phyloP scores from a whole-genome alignment of 2,797 vertebrate species.

The Crenichthys baileyi region DNA sequence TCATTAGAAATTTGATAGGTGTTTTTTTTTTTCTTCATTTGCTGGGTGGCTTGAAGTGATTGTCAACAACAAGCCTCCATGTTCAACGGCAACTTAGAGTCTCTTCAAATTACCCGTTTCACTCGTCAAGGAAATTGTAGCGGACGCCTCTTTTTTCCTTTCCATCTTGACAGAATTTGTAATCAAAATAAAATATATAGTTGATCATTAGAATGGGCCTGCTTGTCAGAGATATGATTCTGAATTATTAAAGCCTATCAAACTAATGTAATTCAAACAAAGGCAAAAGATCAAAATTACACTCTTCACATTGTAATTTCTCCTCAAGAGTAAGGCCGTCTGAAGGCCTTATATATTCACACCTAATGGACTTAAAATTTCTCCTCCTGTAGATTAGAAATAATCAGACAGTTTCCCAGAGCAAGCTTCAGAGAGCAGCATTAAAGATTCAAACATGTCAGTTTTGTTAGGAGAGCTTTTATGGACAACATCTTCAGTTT shows the following conservation, averaged over 20 bases:
- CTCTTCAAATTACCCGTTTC: slow-evolving; percentile 43
- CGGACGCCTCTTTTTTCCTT: slow-evolving; percentile 29
- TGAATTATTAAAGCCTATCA: slow-evolving; percentile 75
- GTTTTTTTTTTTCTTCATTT: slow-evolving; percentile 49
- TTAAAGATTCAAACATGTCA: slow-evolving; percentile 63
- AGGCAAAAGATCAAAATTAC: slow-evolving; percentile 63
- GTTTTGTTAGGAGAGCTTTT: slow-evolving; percentile 49
- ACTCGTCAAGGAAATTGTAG: slow-evolving; percentile 48
- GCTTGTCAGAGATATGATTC: slow-evolving; percentile 74
- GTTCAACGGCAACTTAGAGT: slow-evolving; percentile 51
- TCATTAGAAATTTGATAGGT: slow-evolving; percentile 74
- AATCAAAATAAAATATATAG: slow-evolving; percentile 75
- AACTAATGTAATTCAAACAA: slow-evolving; percentile 73
- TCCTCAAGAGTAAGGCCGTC: slow-evolving; percentile 51
- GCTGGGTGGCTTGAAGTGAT: slow-evolving; percentile 56
- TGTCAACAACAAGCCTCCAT: slow-evolving; percentile 58
- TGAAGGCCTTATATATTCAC: slow-evolving; percentile 44
- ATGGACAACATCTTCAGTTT: slow-evolving; percentile 51
- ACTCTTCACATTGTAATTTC: slow-evolving; percentile 54
- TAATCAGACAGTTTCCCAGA: slow-evolving; percentile 52
- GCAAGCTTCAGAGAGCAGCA: slow-evolving; percentile 57
- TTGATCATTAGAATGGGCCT: slow-evolving; percentile 74
- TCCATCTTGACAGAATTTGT: slow-evolving; percentile 61
- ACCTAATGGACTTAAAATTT: slow-evolving; percentile 59
- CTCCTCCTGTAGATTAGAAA: slow-evolving; percentile 41